Percentiles rank a stretch among this genome's conserved stretches.
Conservation (phyloP, 2,113 vertebrate species). For the Hypanus sabinus region DNA sequence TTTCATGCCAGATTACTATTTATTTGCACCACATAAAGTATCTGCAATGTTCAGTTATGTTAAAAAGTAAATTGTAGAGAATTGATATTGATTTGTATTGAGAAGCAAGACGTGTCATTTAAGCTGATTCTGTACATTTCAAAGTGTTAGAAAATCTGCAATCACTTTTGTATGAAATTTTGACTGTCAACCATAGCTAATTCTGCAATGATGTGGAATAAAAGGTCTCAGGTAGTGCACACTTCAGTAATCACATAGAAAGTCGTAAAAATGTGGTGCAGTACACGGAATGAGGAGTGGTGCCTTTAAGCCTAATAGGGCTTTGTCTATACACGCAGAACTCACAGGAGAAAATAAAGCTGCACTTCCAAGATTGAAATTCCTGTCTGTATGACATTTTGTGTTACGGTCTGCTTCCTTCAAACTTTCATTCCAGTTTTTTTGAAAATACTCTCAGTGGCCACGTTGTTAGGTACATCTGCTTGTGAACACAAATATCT, state of each 20-base stretch:
- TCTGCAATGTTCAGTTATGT: neutral
- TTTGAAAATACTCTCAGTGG: neutral
- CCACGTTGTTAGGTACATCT: too few species aligned
- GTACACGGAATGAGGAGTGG: neutral
- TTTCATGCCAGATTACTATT: neutral
- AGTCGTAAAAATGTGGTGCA: neutral
- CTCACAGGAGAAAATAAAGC: neutral
- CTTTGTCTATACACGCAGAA: neutral
- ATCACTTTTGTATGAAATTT: neutral
- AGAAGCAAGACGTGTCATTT: neutral
- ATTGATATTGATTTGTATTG: too few species aligned
- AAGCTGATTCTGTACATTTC: neutral
- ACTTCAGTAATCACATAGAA: neutral
- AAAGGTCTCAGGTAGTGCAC: neutral
- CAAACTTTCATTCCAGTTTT: neutral
- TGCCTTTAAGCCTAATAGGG: slow-evolving; percentile 11
- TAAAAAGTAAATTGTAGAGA: too few species aligned
- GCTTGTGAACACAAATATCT: too few species aligned
- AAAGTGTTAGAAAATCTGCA: neutral
- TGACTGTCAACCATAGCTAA: neutral
- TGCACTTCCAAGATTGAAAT: neutral
- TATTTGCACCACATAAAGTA: neutral
- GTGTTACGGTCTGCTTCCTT: neutral
- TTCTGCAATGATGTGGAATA: neutral
- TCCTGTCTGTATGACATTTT: neutral